Base-by-base conservation (phyloP, 2,888 invertebrate species). In the Athalia circularis region DNA sequence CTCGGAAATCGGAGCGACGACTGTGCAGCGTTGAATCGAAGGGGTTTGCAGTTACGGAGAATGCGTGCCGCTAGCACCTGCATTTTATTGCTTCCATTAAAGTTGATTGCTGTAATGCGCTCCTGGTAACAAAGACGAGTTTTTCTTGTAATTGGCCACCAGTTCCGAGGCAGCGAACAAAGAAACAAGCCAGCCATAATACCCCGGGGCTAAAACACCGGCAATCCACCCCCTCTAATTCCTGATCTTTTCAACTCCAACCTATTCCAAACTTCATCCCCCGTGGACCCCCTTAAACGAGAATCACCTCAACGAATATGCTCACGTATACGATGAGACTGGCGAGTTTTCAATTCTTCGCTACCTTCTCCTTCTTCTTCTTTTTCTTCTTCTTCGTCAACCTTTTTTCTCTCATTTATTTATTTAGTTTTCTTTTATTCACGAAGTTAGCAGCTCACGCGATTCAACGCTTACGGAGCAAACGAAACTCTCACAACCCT, bases 21-120 rank as follows among this genome's bases (percentile, higher is more conserved):
- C 81, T n/a, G 13, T 62, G 54, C 54, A 54, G n/a, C 7, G 54
- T 54, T 0, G 0, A 7, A 11, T 54, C 54, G 79, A 79, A 81
- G 80, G 64, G 52, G 65, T 61, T 70, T 67, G 50, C 62, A 68
- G 78, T 76, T 59, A 77, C 52, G 61, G 68, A 70, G 77, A 83
- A 82, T 82, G 83, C 81, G 81, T 81, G 81, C 82, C 80, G 82
- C 83, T 85, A 82, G 84, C 84, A 86, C 85, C 86, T 86, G 86
- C 85, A 85, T 85, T 86, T 86, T 84, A 85, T 85, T 84, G 83
- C 86, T 85, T 85, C 84, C 85, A 86, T 86, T 86, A 85, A 86
- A 84, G 85, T 85, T 84, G 84, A 86, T 85, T 85, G 85, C 83
- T 81, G 84, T 84, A 85, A 84, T 85, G 83, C 81, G 80, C 81